Base-by-base conservation (phyloP, 2,113 vertebrate species). In the Callospermophilus lateralis region DNA sequence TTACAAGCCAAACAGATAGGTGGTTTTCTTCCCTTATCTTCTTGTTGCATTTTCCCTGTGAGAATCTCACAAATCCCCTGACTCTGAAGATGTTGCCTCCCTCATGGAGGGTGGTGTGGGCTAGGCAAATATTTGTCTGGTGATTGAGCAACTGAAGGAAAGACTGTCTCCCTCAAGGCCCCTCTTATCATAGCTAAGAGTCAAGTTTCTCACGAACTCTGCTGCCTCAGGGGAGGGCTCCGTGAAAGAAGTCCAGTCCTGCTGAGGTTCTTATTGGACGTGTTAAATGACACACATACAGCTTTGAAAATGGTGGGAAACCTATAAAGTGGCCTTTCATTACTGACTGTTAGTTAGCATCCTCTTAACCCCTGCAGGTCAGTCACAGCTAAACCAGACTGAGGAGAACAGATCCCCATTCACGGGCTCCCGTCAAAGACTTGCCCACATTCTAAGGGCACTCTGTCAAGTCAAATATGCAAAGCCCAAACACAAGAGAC, bases 331-430 rank as follows among this genome's bases (percentile, higher is more conserved):
- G 20, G 61, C 68, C 63, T 95, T 97, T 96, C 32, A 42, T 94
- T 39, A 78, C 85, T 55, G 77, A 63, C 84, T 37, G 32, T 87
- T 92, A 78, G 30, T 95, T 77, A 94, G 68, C 45, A 63, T 39
- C 45, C 1, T 81, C 58, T 88, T 58, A 88, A 84, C 12, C 15
- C 34, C 68, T 78, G 34, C 15, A 37, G 80, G 22, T 76, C 80
- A 72, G 30, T 48, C 48, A 13, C 67, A 13, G 73, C 67, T 55
- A n/a, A 85, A 79, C 39, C 70, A 37, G 10, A 16, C 32, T 2
- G 13, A 63, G 16, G 78, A 95, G 32, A 89, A 95, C 97, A 97
- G 92, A 30, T 45, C 83, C 22, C 48, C 63, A 91, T 93, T 97
- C 89, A 95, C 2, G 24, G 55, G 30, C 83, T 73, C 32, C 39